Conservation (phyloP, 2,113 vertebrate genomes). For the Agelaius tricolor region DNA sequence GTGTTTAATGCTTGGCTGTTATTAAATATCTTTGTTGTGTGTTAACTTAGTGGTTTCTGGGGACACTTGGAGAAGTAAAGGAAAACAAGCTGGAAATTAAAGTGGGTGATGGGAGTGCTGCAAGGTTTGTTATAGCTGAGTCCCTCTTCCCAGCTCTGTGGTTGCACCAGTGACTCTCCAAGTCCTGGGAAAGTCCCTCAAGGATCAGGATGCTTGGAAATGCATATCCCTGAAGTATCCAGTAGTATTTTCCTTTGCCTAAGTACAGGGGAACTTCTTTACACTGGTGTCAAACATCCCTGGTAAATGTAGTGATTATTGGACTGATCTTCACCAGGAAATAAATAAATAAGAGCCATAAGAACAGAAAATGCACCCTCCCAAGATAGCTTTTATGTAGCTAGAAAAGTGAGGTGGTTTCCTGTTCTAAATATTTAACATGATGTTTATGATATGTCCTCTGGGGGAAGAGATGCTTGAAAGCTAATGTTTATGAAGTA, state of each 20-base stretch:
- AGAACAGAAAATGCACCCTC: constrained; percentile 4
- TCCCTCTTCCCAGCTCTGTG: not conserved
- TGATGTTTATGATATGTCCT: constrained; percentile 57
- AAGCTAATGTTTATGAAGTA: constrained; percentile 72
- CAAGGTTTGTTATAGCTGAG: not conserved
- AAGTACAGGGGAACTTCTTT: not conserved
- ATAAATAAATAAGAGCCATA: constrained; percentile 46
- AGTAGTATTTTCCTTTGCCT: not conserved
- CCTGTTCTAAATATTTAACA: constrained; percentile 73
- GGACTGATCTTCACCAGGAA: not conserved
- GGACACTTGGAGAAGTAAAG: not conserved
- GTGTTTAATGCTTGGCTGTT: not conserved
- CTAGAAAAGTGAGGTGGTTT: constrained; percentile 64
- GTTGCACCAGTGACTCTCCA: not conserved
- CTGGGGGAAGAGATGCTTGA: constrained; percentile 50
- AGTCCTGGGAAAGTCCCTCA: not conserved
- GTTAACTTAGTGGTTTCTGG: not conserved
- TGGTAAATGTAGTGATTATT: constrained; percentile 6
- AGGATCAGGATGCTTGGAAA: not conserved
- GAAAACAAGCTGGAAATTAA: not conserved
- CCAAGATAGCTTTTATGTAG: constrained; percentile 62
- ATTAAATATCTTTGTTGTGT: not conserved
- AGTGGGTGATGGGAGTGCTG: not conserved
- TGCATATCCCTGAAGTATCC: not conserved
- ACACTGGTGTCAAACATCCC: not conserved